Base-by-base conservation (phyloP, 2,888 invertebrate genomes). In the Esperia sulphurella region DNA sequence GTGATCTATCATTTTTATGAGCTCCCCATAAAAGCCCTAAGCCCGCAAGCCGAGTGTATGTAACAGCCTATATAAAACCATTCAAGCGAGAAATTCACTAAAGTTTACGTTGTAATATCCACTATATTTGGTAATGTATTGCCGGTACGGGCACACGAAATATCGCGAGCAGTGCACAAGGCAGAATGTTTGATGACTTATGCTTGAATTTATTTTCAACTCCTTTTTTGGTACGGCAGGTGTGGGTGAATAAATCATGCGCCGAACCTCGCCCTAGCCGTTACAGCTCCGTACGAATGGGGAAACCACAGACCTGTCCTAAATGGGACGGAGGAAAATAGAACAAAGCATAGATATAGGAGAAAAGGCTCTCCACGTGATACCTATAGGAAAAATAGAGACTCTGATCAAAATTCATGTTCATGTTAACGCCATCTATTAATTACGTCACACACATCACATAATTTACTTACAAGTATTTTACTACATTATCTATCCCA, bases 1-100 rank as follows among this genome's bases (percentile, higher is more conserved):
- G 80, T 79, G 78, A 86, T 86, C 79, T 82, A 84, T 86, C 84
- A 86, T 80, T 83, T 86, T 86, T 86, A 86, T 83, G 83, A 79
- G 74, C 72, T 64, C 44, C 68, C 81, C 82, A 83, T 85, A 85
- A 81, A 82, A 72, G 75, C 73, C 63, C 63, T 76, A 76, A 82
- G 80, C 80, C 68, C 65, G 74, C 75, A 79, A 82, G 76, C 81
- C 84, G 75, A 83, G 83, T 85, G 85, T 81, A 77, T 79, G 78
- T 82, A 83, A 84, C 79, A 79, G 82, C 83, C 83, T 81, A 79
- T 82, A 83, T 81, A 77, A 81, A 82, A 79, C 70, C 78, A 71
- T 75, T 83, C 78, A 72, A 68, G 64, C 70, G 75, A 61, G 59
- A 71, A 79, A 84, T 83, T 82, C 74, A 78, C 75, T 77, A 70